phyloP scores from a whole-genome alignment of 2,113 vertebrate genomes.

The Chunga burmeisteri region DNA sequence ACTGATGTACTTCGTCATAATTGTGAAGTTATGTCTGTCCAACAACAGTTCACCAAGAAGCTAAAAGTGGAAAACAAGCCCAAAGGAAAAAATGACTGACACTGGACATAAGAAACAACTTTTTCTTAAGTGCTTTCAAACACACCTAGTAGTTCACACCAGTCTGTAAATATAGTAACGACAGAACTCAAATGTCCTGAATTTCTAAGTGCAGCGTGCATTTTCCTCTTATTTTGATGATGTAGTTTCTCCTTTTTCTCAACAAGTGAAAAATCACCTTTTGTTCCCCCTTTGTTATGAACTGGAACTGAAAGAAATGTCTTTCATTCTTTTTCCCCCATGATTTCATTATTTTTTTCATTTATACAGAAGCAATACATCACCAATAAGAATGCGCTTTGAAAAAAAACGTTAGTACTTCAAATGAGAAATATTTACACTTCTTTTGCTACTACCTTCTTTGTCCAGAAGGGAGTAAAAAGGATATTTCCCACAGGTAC shows the following conservation, averaged over 20 bases:
- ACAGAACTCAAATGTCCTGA: not conserved
- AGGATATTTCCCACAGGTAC: not conserved
- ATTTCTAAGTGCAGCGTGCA: not conserved
- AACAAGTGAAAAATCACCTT: not conserved
- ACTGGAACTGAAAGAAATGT: not conserved
- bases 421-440: not conserved
- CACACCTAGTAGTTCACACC: not conserved
- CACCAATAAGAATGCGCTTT: not conserved
- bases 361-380: not conserved
- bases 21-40: constrained; percentile 87
- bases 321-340: not conserved
- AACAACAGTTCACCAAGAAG: constrained; percentile 84
- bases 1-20: constrained; percentile 89
- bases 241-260: not conserved
- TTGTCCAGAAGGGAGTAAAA: not conserved
- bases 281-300: not conserved
- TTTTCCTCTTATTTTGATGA: not conserved
- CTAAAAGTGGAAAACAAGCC: constrained; percentile 51
- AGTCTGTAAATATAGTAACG: not conserved
- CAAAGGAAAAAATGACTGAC: not conserved
- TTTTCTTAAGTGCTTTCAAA: not conserved
- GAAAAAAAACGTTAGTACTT: not conserved
- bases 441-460: not conserved
- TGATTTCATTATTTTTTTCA: not conserved
- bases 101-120: not conserved